phyloP scores from a whole-genome alignment of 1,140 invertebrate species.

The Drosophila ficusphila region DNA sequence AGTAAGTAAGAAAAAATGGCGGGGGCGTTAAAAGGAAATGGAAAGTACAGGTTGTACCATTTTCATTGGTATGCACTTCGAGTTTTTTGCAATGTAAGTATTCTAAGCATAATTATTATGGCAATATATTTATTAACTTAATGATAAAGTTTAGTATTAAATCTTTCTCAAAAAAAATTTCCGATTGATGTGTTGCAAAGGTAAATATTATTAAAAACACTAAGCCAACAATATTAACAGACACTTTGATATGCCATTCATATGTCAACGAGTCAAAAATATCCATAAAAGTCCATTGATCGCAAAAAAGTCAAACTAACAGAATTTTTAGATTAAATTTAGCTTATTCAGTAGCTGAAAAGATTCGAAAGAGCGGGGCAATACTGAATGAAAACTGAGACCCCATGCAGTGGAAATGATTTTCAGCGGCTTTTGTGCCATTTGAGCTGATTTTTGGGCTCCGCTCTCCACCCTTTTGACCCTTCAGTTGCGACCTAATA shows the following conservation, averaged over 20 bases:
- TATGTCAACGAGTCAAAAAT: neutral
- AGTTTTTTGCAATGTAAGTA: no score
- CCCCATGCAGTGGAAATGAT: constrained; percentile 17
- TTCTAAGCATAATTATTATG: no score
- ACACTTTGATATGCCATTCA: neutral
- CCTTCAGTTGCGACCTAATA: constrained; percentile 42
- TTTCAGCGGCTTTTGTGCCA: constrained; percentile 46
- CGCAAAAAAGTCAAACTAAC: neutral
- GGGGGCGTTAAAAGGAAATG: neutral
- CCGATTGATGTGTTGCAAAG: no score
- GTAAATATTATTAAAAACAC: no score
- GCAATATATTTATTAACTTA: no score
- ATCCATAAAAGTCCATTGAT: neutral
- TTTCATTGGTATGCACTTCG: no score
- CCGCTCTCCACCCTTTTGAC: constrained; percentile 18
- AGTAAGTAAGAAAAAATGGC: neutral
- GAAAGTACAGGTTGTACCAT: no score
- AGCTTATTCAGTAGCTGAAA: constrained; percentile 16
- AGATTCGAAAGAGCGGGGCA: neutral
- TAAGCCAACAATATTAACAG: neutral
- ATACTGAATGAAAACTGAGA: neutral
- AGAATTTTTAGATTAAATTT: constrained; percentile 11
- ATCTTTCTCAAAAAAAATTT: no score
- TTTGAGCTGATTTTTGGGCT: constrained; percentile 53
- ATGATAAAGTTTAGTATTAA: no score